phyloP scores from a whole-genome alignment of 2,113 vertebrate genomes.

The Menidia beryllina region DNA sequence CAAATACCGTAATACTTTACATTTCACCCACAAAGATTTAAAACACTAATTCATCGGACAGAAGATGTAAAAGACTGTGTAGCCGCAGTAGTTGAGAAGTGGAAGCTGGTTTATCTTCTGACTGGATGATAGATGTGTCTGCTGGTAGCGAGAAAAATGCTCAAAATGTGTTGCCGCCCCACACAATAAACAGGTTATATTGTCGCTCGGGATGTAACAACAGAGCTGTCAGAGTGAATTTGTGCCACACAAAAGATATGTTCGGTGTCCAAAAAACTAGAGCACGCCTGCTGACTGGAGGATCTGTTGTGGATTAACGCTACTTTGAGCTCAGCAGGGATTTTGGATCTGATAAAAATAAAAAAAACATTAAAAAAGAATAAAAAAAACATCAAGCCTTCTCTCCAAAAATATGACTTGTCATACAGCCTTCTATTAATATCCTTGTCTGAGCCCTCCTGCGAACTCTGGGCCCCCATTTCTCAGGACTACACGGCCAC shows the following conservation, averaged over 20 bases:
- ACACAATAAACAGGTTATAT: conserved; percentile 1
- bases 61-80: too few species aligned
- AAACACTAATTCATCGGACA: too few species aligned
- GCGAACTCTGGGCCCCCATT: conserved; percentile 28
- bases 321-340: conserved; percentile 32
- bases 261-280: conserved; percentile 13
- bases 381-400: not conserved
- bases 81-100: too few species aligned
- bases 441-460: conserved; percentile 6
- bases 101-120: too few species aligned
- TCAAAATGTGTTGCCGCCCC: conserved; percentile 1
- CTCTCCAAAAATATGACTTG: conserved; percentile 24
- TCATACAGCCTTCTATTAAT: conserved; percentile 38
- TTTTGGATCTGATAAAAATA: conserved; percentile 40
- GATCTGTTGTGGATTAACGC: conserved; percentile 24
- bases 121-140: too few species aligned
- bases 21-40: too few species aligned
- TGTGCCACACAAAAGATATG: conserved; percentile 1
- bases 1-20: too few species aligned
- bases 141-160: not conserved
- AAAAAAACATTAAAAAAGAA: too few species aligned
- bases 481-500: conserved; percentile 90
- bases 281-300: conserved; percentile 39
- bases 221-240: conserved; percentile 10
- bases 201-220: conserved; percentile 10